Percentiles rank a stretch among this genome's conserved stretches.
These are phyloP conservation scores for Lamellibrachia columna DNA, from an alignment of 2,888 invertebrate species.

Conservation along the genomic window DNA sequence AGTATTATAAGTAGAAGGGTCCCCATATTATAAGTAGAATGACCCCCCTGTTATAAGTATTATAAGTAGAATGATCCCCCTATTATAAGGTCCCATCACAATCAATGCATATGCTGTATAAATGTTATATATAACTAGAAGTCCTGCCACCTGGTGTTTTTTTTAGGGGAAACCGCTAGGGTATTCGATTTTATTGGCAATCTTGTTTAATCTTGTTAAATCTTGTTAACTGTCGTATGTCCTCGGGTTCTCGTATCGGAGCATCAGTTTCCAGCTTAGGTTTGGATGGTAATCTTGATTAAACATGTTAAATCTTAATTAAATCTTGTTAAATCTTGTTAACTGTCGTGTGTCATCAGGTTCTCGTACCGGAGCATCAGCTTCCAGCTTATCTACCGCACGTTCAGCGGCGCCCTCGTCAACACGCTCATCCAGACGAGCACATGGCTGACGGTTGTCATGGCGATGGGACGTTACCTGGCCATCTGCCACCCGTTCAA, in stretches of 20 bases:
- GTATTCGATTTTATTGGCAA: background rate
- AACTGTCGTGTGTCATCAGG: background rate
- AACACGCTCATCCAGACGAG: conserved; percentile 72
- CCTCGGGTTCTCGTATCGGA: background rate
- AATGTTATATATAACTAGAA: no score
- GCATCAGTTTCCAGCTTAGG: conserved; percentile 38
- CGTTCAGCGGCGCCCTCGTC: conserved; percentile 55
- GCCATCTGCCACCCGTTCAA: conserved; percentile 80
- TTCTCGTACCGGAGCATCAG: background rate
- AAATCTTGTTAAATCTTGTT: background rate
- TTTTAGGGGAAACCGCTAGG: no score
- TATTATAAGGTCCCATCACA: no score
- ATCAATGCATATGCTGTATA: no score
- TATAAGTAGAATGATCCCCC: no score
- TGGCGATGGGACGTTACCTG: conserved; percentile 79
- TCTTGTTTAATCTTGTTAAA: background rate
- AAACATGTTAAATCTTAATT: background rate
- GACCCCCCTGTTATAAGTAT: no score
- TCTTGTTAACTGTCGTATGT: background rate
- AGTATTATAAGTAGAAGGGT: no score
- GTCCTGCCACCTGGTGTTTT: no score
- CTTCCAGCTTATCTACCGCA: conserved; percentile 49
- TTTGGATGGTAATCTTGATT: no score
- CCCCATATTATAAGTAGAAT: no score
- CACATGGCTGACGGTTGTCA: conserved; percentile 78